Base-by-base conservation (phyloP, 2,797 vertebrate species). In the Tangara arthus region DNA sequence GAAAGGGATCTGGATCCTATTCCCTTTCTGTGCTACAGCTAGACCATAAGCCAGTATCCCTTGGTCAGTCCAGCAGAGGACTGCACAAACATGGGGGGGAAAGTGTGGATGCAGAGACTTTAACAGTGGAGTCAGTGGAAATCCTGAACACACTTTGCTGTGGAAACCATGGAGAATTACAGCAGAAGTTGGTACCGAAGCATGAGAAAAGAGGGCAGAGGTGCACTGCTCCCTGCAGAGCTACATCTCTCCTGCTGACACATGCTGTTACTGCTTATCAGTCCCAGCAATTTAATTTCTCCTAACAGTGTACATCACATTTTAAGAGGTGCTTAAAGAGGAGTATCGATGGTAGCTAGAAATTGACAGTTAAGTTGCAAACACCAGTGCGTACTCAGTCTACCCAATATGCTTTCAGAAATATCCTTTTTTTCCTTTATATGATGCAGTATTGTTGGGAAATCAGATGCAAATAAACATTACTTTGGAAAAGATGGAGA, bases 381-480 rank as follows among this genome's bases (percentile, higher is more conserved):
- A 86, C 71, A 86, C 13, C 47, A 65, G 9, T 57, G 35, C 44
- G 21, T 57, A 41, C 73, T 94, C 24, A 66, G 41, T 59, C 37
- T 77, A 79, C 41, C 50, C 39, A 50, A 34, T 68, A 60, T 82
- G 68, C 80, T 64, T 90, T 81, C 66, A 91, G 66, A 89, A 85
- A 66, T 78, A 28, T 32, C 42, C 21, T 89, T 78, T 82, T 60
- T 12, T 91, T 56, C 28, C 70, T 77, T 94, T 81, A 61, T 82
- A 21, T 82, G 39, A 68, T 88, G 44, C 39, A 64, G 35, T 84
- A 57, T 83, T 94, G 56, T 85, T 86, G 70, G 78, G 41, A 95
- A 97, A 91, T 88, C 84, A 95, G 76, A 77, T 89, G 66, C 78
- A 95, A 95, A 93, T 94, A 86, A 90, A 76, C 87, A 91, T 81